Evolutionary conservation across 1,140 invertebrate species (phyloP).

Genomic region (Oncopodura yosiiana): DNA sequence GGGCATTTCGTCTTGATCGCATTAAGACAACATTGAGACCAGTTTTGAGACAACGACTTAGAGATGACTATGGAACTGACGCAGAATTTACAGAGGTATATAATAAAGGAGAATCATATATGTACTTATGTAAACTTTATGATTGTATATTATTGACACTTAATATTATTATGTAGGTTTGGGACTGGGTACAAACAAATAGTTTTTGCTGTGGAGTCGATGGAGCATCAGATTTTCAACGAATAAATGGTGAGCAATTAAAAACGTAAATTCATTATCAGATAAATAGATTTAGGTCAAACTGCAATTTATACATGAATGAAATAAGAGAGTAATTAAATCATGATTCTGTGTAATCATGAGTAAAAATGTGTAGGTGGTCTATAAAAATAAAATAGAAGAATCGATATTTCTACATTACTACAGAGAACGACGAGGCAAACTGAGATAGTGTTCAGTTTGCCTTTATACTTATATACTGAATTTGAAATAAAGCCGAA

Average conservation of each 20-base stretch:
- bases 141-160: too few relatives aligned
- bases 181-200: constrained; percentile 67
- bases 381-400: not conserved
- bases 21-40: constrained; percentile 60
- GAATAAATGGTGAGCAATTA: constrained; percentile 31
- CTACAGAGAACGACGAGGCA: not conserved
- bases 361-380: not conserved
- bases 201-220: constrained; percentile 68
- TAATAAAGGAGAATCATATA: too few relatives aligned
- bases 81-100: constrained; percentile 59
- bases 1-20: constrained; percentile 69
- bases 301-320: not conserved
- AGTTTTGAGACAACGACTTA: constrained; percentile 49
- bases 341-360: not conserved
- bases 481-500: not conserved
- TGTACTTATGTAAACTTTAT: too few relatives aligned
- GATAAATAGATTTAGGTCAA: not conserved
- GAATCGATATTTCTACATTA: not conserved
- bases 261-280: too few relatives aligned
- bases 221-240: constrained; percentile 53
- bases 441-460: not conserved
- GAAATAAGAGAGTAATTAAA: not conserved
- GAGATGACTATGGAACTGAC: constrained; percentile 58
- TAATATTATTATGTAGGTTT: too few relatives aligned
- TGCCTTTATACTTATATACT: not conserved